phyloP scores from a whole-genome alignment of 2,113 vertebrate species.

The Suncus etruscus region DNA sequence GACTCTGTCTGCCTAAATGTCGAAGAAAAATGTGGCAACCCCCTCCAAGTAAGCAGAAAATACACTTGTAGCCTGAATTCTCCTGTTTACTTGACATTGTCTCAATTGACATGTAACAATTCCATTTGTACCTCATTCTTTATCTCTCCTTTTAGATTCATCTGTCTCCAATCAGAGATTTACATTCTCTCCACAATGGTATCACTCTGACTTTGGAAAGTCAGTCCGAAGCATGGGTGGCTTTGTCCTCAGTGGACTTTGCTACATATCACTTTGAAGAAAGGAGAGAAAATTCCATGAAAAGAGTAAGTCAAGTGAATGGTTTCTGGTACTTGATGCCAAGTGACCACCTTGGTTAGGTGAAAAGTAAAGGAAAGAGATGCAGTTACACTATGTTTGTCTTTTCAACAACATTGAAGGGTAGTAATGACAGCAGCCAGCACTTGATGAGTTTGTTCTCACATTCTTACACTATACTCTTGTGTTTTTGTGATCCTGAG shows the following conservation, averaged over 20 bases:
- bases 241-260: constrained; percentile 89
- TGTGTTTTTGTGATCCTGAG: too few relatives aligned
- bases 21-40: too few relatives aligned
- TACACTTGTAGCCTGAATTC: not conserved
- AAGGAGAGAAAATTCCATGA: constrained; percentile 81
- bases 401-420: not conserved
- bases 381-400: not conserved
- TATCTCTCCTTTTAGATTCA: too few relatives aligned
- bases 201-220: constrained; percentile 84
- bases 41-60: not conserved
- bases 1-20: too few relatives aligned
- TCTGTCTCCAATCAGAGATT: not conserved
- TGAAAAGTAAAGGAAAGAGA: not conserved
- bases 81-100: not conserved
- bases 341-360: not conserved
- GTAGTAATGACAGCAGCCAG: not conserved
- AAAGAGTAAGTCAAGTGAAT: constrained; percentile 78
- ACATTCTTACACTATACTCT: too few relatives aligned
- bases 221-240: constrained; percentile 86
- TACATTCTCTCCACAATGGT: constrained; percentile 84
- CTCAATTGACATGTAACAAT: constrained; percentile 58
- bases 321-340: not conserved
- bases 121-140: too few relatives aligned
- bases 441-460: not conserved
- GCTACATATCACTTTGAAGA: constrained; percentile 85